Evolutionary conservation across 2,888 invertebrate species (phyloP), one percentile per base, ranked within the genome.

Genomic region (Apotomis betuletana): DNA sequence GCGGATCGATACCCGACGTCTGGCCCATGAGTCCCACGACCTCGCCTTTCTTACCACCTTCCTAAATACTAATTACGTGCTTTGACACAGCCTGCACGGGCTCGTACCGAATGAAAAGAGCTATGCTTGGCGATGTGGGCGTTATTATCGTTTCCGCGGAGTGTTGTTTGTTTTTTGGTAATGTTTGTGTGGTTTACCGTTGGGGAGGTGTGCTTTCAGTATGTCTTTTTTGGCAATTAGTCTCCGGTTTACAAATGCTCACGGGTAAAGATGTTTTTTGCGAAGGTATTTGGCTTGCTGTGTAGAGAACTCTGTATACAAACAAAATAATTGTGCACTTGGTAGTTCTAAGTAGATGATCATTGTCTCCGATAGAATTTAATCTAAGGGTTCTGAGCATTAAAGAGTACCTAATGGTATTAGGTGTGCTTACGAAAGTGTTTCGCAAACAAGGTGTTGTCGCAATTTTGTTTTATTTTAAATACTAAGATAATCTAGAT

Each of bases 1-100:
- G 80, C 88, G 94, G 94, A 94, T 94, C 95, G 94, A 94, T 95
- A 94, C 93, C 92, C 94, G 94, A 93, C 94, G 94, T 94, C 94
- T 94, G 94, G 94, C 92, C 91, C 90, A 89, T 91, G 91, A 91
- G 94, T 94, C 92, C 91, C 90, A 89, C 92, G 91, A 92, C 92
- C 92, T 92, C 92, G 87, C 91, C 90, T 91, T 92, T 92, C 92
- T 92, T 93, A 92, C 92, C 92, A 92, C 92, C 92, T 93, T 92
- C 92, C 93, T 93, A 93, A 93, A 93, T 93, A 93, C 93, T 93
- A 93, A 93, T 93, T 93, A 93, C 92, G 91, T 90, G 92, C 93
- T 92, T 92, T 93, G 92, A 93, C 92, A 93, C 90, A 90, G 90
- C 85, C 88, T 89, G 91, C 87, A 88, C 89, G 85, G 81, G 85